phyloP scores from a whole-genome alignment of 2,888 invertebrate species.

The Melikaiella ostensackeni region DNA sequence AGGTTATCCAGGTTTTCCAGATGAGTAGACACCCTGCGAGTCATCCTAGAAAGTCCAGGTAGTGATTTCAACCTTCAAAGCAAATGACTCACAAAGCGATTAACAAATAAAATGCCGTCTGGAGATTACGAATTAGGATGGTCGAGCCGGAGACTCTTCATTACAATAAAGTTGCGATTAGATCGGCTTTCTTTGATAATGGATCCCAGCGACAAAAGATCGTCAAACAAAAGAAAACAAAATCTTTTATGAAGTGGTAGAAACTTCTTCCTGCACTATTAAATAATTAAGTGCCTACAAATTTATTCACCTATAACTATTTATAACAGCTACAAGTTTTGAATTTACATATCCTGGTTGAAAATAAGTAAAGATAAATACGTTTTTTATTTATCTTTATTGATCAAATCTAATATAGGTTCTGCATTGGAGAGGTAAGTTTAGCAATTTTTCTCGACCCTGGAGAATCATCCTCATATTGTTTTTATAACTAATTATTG shows the following conservation, averaged over 20 bases:
- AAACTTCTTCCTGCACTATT: not conserved
- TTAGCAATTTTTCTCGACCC: no score
- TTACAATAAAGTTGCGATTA: not conserved
- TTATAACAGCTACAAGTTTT: not conserved
- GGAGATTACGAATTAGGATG: constrained; percentile 18
- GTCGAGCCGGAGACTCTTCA: not conserved
- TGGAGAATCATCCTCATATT: no score
- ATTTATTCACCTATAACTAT: not conserved
- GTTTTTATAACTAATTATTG: no score
- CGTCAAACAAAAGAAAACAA: not conserved
- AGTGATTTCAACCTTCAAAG: not conserved
- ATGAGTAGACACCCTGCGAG: no score
- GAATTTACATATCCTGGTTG: no score
- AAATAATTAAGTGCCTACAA: not conserved
- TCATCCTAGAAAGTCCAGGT: not conserved
- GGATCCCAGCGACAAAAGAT: not conserved
- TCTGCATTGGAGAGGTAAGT: no score
- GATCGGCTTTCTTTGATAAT: not conserved
- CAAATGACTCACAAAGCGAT: constrained; percentile 36
- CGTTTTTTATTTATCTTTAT: no score
- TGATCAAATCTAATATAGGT: no score
- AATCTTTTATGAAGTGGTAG: not conserved
- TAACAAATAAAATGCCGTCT: constrained; percentile 20
- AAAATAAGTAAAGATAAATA: no score
- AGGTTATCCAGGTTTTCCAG: no score